These are phyloP conservation scores for Nomada goodeniana DNA, from an alignment of 2,888 invertebrate species.

Conservation along the genomic window DNA sequence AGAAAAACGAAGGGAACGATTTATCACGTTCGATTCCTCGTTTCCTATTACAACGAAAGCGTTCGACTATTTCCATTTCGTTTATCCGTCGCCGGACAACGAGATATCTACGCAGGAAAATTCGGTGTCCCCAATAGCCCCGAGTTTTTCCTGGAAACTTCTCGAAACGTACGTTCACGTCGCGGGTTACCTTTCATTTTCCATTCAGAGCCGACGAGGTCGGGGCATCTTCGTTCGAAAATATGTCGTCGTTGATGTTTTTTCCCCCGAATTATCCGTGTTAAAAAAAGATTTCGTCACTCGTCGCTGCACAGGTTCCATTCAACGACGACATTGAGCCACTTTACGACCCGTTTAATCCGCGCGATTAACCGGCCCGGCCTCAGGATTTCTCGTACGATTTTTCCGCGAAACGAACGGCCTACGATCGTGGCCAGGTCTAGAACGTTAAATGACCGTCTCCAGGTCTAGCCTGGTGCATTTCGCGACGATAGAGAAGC, in stretches of 20 bases:
- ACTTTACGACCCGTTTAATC: slow-evolving; percentile 21
- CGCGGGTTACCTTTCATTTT: background rate
- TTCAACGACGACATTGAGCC: slow-evolving; percentile 48
- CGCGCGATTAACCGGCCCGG: background rate
- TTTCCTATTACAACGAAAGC: background rate
- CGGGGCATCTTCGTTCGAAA: background rate
- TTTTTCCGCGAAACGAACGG: slow-evolving; percentile 37
- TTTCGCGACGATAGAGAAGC: slow-evolving; percentile 43
- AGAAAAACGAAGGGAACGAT: background rate
- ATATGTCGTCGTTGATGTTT: background rate
- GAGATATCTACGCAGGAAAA: no score
- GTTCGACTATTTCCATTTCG: background rate
- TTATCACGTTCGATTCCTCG: background rate
- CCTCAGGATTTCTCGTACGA: slow-evolving; percentile 8
- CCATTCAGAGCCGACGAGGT: background rate
- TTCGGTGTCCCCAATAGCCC: no score
- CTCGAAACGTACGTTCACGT: no score
- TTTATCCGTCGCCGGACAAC: background rate
- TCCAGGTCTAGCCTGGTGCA: slow-evolving; percentile 58
- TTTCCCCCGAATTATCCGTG: background rate
- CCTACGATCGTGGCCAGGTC: background rate
- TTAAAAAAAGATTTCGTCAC: background rate
- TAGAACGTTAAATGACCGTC: slow-evolving; percentile 38
- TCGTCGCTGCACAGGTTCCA: background rate
- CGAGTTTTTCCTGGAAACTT: background rate